Conservation (phyloP, 2,113 vertebrate species). For the Camelus dromedarius region DNA sequence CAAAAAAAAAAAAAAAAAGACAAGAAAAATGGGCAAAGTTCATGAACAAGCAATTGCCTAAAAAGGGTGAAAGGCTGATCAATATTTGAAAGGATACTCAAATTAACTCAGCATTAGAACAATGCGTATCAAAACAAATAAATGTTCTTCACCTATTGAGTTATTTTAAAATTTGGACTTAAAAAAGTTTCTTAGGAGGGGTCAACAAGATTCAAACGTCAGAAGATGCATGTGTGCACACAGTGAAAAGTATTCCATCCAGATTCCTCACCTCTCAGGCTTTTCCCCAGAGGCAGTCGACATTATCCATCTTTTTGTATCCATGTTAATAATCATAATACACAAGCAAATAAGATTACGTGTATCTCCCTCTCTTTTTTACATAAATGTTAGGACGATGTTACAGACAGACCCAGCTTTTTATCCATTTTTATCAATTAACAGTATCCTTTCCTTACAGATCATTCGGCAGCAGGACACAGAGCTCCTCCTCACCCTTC, state of each 20-base stretch:
- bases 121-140: not conserved
- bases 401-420: not conserved
- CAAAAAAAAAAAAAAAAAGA: not conserved
- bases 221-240: not conserved
- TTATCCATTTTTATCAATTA: not conserved
- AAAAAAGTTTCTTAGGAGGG: constrained; percentile 17
- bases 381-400: not conserved
- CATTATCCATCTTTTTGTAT: not conserved
- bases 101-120: constrained; percentile 8
- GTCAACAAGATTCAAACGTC: not conserved
- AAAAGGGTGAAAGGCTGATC: not conserved
- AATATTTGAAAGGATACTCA: not conserved
- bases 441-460: not conserved
- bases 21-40: not conserved
- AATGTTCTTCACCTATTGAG: not conserved
- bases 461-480: not conserved
- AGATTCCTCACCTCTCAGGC: not conserved
- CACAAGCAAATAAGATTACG: not conserved
- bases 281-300: not conserved
- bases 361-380: not conserved
- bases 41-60: not conserved
- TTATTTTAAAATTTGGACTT: constrained; percentile 20
- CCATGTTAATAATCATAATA: not conserved
- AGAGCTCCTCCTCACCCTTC: not conserved
- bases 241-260: not conserved